These are phyloP conservation scores for Hexactinellida sp. DNA, from an alignment of 37 sponge, comb jelly and placozoan genomes.

Conservation along the genomic window DNA sequence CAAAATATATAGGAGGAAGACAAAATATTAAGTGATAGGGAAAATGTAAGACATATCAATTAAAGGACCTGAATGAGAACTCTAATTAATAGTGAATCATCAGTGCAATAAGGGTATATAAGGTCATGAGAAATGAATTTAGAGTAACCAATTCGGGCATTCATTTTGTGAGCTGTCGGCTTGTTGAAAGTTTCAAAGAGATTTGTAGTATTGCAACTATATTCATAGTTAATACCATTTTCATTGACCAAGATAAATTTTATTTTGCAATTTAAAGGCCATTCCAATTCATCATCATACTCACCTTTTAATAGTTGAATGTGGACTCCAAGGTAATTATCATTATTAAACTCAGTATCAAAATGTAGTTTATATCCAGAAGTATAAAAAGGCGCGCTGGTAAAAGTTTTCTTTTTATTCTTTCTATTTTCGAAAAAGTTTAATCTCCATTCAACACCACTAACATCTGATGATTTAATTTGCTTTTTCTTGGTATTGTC, in stretches of 20 bases:
- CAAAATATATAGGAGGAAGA: no score
- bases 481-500: neutral
- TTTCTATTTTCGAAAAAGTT: neutral
- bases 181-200: no score
- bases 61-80: no score
- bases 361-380: neutral
- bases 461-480: neutral
- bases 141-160: no score
- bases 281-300: neutral
- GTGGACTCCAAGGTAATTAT: neutral
- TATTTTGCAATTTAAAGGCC: neutral
- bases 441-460: neutral
- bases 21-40: no score
- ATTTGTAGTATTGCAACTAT: no score
- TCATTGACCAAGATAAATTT: neutral
- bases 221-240: no score
- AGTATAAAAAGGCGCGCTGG: neutral
- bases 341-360: neutral
- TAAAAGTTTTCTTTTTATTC: neutral
- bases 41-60: no score
- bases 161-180: no score
- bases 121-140: no score
- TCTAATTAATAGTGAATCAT: no score
- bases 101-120: no score
- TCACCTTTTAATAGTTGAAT: neutral